Percentiles rank a stretch among this genome's conserved stretches.
Evolutionary conservation across 2,113 vertebrate species (phyloP).

Genomic region (Acanthochromis polyacanthus): DNA sequence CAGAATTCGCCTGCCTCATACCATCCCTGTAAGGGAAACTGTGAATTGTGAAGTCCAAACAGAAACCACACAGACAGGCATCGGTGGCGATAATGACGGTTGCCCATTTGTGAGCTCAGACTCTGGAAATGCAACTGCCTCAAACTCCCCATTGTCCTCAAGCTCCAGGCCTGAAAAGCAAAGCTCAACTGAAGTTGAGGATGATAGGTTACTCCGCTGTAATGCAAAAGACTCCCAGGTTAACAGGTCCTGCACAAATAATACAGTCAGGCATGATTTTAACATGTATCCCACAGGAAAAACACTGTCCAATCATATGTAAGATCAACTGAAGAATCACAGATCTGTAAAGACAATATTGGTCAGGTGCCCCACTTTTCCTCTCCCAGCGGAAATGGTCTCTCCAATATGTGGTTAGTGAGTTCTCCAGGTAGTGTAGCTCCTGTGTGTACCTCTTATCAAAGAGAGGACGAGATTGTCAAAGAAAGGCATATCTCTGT

Average conservation of each 20-base stretch:
- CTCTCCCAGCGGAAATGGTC: neutral
- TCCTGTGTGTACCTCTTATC: conserved; percentile 58
- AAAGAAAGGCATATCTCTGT: conserved; percentile 58
- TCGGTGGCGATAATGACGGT: neutral
- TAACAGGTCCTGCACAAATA: neutral
- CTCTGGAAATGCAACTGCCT: conserved; percentile 65
- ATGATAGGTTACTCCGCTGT: neutral
- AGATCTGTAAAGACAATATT: neutral
- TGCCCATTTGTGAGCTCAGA: conserved; percentile 51
- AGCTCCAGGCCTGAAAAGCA: conserved; percentile 38
- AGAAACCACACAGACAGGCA: conserved; percentile 11
- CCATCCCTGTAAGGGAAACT: neutral
- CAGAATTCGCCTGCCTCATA: conserved; percentile 33
- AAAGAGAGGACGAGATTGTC: conserved; percentile 45
- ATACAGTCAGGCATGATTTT: fast-evolving
- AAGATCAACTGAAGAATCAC: neutral
- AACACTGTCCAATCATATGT: neutral
- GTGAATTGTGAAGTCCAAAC: conserved; percentile 77
- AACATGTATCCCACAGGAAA: neutral
- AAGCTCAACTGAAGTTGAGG: neutral
- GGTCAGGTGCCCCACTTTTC: neutral
- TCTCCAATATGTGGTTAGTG: conserved; percentile 52
- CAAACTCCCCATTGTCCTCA: conserved; percentile 45
- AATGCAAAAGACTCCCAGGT: neutral
- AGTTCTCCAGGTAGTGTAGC: conserved; percentile 32